Evolutionary conservation across 30 jellyfish, hydroid and myxozoan genomes (phyloP).

Genomic region (Cassiopea xamachana): DNA sequence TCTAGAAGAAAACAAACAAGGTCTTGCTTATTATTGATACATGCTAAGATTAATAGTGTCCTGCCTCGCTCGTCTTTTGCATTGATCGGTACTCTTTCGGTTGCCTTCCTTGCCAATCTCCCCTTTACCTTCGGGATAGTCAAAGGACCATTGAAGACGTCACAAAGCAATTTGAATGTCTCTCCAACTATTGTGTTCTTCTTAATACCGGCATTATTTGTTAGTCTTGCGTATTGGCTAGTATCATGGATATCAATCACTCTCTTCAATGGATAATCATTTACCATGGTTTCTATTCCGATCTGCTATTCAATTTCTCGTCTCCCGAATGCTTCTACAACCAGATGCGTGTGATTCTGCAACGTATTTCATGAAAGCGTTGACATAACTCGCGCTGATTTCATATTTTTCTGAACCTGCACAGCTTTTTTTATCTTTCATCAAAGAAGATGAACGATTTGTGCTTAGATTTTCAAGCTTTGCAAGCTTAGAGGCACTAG

Average conservation of each 20-base stretch:
- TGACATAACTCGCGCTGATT: not conserved
- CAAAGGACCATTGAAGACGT: constrained; percentile 22
- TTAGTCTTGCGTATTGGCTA: not conserved
- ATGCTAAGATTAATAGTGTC: constrained; percentile 55
- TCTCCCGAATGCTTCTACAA: no score
- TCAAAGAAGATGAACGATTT: not conserved
- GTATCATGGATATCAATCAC: not conserved
- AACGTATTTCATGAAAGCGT: not conserved
- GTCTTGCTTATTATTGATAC: constrained; percentile 51
- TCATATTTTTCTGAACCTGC: not conserved
- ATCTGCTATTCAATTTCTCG: no score
- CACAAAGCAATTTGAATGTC: constrained; percentile 29
- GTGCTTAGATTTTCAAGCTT: not conserved
- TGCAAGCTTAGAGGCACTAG: not conserved
- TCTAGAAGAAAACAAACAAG: constrained; percentile 26
- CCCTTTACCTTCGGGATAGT: constrained; percentile 2
- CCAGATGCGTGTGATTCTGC: not conserved
- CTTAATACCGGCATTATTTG: not conserved
- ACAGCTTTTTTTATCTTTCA: not conserved
- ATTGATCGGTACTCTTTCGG: not conserved
- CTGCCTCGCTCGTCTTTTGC: constrained; percentile 31
- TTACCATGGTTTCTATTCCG: not conserved
- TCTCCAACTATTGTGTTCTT: not conserved
- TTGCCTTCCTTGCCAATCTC: constrained; percentile 31
- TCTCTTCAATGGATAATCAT: not conserved